Conservation (phyloP, 2,888 invertebrate genomes). For the Sminthurinus aureus region DNA sequence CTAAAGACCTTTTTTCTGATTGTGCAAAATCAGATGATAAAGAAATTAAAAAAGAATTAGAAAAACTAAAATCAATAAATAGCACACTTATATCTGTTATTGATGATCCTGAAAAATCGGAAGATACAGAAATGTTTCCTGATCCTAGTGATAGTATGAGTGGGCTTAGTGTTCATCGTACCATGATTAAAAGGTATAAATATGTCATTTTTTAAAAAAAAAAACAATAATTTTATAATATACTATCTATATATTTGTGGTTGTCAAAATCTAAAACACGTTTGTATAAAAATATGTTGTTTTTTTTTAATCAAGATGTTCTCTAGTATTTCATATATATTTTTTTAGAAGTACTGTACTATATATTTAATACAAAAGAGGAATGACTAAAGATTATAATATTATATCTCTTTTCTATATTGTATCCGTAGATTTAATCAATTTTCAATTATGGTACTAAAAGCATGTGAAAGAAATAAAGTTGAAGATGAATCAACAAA, state of each 20-base stretch:
- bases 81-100: constrained; percentile 48
- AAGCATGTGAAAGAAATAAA: constrained; percentile 62
- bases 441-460: constrained; percentile 93
- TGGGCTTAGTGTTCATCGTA: constrained; percentile 72
- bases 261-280: too few species aligned
- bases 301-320: too few species aligned
- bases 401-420: too few species aligned
- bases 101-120: constrained; percentile 48
- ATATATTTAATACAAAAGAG: too few species aligned
- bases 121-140: constrained; percentile 25
- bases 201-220: too few species aligned
- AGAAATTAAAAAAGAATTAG: constrained; percentile 58
- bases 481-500: not conserved
- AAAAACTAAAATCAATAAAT: constrained; percentile 47
- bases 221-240: too few species aligned
- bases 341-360: too few species aligned
- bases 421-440: constrained; percentile 92
- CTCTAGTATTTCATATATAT: too few species aligned
- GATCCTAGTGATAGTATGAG: constrained; percentile 28
- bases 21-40: constrained; percentile 96
- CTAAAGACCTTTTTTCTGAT: constrained; percentile 94
- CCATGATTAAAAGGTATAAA: constrained; percentile 84
- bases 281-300: too few species aligned
- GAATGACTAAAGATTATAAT: too few species aligned
- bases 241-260: too few species aligned